Percentiles rank a stretch among this genome's conserved stretches.
Evolutionary conservation across 2,888 invertebrate genomes (phyloP).

Genomic region (Rhingia rostrata): DNA sequence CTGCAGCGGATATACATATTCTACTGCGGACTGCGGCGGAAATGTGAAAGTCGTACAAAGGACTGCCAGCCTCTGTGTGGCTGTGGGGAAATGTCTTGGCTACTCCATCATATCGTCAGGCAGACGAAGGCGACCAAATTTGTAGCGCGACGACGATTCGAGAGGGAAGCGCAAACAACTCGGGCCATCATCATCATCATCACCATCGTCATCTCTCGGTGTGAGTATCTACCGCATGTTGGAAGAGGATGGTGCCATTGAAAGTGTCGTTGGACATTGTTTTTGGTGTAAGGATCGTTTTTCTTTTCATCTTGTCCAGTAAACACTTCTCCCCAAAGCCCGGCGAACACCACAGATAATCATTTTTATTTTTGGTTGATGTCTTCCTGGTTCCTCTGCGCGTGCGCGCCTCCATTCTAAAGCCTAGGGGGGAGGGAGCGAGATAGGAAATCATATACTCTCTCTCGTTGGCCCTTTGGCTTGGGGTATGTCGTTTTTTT

Average conservation of each 20-base stretch:
- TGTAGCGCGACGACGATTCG: slow-evolving; percentile 35
- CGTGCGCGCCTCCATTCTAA: not conserved
- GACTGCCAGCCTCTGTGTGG: slow-evolving; percentile 33
- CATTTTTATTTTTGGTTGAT: slow-evolving; percentile 69
- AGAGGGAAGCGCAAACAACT: slow-evolving; percentile 50
- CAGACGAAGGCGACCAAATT: slow-evolving; percentile 67
- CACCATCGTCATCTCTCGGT: slow-evolving; percentile 42
- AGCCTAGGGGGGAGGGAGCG: not conserved
- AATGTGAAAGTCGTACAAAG: slow-evolving; percentile 66
- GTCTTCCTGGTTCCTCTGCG: slow-evolving; percentile 61
- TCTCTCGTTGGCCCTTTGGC: slow-evolving; percentile 55
- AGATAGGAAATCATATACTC: slow-evolving; percentile 10
- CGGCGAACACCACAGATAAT: slow-evolving; percentile 57
- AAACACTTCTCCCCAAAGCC: slow-evolving; percentile 32
- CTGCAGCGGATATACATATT: slow-evolving; percentile 33
- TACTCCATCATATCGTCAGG: slow-evolving; percentile 74
- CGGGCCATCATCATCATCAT: slow-evolving; percentile 53
- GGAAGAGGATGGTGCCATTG: slow-evolving; percentile 72
- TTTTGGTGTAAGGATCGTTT: slow-evolving; percentile 74
- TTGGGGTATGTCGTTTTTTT: slow-evolving; percentile 15
- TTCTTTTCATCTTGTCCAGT: slow-evolving; percentile 64
- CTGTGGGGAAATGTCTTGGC: slow-evolving; percentile 50
- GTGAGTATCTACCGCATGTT: slow-evolving; percentile 58
- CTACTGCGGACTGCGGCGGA: slow-evolving; percentile 48
- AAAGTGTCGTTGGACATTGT: slow-evolving; percentile 76